These are phyloP conservation scores for Ridgeia piscesae DNA, from an alignment of 1,140 invertebrate genomes.

Conservation along the genomic window DNA sequence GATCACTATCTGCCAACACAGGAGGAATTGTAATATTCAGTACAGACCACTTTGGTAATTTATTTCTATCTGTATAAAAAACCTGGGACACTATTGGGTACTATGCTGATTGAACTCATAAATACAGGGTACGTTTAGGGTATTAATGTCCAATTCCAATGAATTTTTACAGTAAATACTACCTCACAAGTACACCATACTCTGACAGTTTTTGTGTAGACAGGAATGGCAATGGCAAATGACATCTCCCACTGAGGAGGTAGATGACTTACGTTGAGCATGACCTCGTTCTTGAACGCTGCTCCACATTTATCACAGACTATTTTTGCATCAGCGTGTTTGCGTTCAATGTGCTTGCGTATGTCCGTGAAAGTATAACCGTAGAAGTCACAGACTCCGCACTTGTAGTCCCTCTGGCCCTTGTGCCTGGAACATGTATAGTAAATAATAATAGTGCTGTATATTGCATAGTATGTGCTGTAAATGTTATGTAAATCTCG, in stretches of 20 bases:
- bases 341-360: slow-evolving; percentile 59
- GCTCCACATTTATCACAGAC: slow-evolving; percentile 54
- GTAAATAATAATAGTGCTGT: background rate
- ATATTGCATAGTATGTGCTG: background rate
- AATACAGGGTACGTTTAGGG: too few relatives aligned
- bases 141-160: too few relatives aligned
- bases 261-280: slow-evolving; percentile 41
- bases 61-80: background rate
- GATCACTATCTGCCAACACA: background rate
- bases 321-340: slow-evolving; percentile 48
- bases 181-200: too few relatives aligned
- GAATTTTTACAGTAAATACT: too few relatives aligned
- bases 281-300: slow-evolving; percentile 45
- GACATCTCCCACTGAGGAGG: background rate
- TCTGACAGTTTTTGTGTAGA: background rate
- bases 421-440: slow-evolving; percentile 35
- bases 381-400: slow-evolving; percentile 59
- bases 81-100: background rate
- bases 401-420: slow-evolving; percentile 46
- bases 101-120: too few relatives aligned
- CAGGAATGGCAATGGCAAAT: slow-evolving; percentile 14
- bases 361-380: slow-evolving; percentile 61
- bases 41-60: background rate
- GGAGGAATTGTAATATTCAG: background rate
- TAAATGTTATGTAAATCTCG: too few relatives aligned